phyloP scores from a whole-genome alignment of 1,140 invertebrate species.

The Druon quercuslanigerum region DNA sequence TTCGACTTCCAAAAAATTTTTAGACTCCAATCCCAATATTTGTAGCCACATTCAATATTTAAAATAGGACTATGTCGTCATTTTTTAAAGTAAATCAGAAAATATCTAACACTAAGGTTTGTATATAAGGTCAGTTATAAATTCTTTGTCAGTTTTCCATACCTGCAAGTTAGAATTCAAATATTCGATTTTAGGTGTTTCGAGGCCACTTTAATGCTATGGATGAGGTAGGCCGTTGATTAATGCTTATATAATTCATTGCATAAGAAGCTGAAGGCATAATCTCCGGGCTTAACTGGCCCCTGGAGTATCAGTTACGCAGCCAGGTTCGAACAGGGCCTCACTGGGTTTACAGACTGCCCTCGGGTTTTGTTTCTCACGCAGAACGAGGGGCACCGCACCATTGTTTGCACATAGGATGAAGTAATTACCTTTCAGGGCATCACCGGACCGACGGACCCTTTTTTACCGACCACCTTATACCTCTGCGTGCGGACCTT shows the following conservation, averaged over 20 bases:
- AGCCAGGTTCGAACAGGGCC: constrained; percentile 52
- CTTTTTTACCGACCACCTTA: constrained; percentile 49
- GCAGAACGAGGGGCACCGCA: constrained; percentile 63
- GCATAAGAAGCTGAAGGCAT: constrained; percentile 69
- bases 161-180: no score
- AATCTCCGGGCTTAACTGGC: constrained; percentile 60
- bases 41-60: no score
- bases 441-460: constrained; percentile 55
- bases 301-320: constrained; percentile 59
- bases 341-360: constrained; percentile 51
- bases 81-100: no score
- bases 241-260: constrained; percentile 73
- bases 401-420: constrained; percentile 73
- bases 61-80: no score
- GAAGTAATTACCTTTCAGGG: constrained; percentile 72
- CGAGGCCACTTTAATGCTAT: background rate
- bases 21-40: no score
- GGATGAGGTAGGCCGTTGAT: constrained; percentile 61
- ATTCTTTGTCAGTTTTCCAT: no score
- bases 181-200: no score
- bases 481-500: constrained; percentile 47
- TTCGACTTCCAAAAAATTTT: no score
- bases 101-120: no score
- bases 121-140: no score
- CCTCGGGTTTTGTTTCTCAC: constrained; percentile 71